These are phyloP conservation scores for Ferrisia virgata DNA, from an alignment of 2,888 invertebrate genomes.

Conservation along the genomic window DNA sequence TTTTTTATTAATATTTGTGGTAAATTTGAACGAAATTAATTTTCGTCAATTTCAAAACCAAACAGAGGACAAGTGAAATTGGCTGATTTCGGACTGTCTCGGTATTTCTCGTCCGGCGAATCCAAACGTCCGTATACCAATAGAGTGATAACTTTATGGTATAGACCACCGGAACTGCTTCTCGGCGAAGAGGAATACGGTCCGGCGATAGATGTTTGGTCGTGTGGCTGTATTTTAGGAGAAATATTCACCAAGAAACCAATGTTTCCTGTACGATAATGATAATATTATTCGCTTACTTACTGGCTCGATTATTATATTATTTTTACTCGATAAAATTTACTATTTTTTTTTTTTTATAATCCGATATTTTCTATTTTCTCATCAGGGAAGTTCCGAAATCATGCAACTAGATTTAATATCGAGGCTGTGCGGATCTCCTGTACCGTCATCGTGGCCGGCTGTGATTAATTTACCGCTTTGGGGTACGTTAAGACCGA, in stretches of 20 bases:
- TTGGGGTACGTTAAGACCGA: conserved; percentile 87
- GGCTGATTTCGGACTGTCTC: conserved; percentile 96
- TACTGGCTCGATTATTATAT: too few species aligned
- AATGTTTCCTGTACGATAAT: conserved; percentile 76
- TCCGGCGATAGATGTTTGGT: conserved; percentile 98
- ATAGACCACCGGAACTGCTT: conserved; percentile 95
- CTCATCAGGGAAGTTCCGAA: conserved; percentile 77
- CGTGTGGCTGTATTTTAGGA: conserved; percentile 98
- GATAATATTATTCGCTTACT: too few species aligned
- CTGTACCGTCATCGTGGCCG: conserved; percentile 95
- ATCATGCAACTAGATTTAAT: conserved; percentile 92
- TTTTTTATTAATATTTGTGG: background rate
- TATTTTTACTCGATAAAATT: too few species aligned
- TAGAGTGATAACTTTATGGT: conserved; percentile 98
- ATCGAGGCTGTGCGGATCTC: conserved; percentile 90
- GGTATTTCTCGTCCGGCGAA: conserved; percentile 93
- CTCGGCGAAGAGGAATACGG: conserved; percentile 97
- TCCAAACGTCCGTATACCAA: conserved; percentile 95
- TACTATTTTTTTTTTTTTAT: too few species aligned
- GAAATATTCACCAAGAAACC: conserved; percentile 95
- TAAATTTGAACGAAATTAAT: too few species aligned
- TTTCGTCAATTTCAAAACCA: too few species aligned
- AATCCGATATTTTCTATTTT: background rate
- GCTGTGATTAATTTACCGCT: conserved; percentile 88
- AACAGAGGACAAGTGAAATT: conserved; percentile 94